Evolutionary conservation across 2,888 invertebrate species (phyloP).

Genomic region (Macroteleia sp.): DNA sequence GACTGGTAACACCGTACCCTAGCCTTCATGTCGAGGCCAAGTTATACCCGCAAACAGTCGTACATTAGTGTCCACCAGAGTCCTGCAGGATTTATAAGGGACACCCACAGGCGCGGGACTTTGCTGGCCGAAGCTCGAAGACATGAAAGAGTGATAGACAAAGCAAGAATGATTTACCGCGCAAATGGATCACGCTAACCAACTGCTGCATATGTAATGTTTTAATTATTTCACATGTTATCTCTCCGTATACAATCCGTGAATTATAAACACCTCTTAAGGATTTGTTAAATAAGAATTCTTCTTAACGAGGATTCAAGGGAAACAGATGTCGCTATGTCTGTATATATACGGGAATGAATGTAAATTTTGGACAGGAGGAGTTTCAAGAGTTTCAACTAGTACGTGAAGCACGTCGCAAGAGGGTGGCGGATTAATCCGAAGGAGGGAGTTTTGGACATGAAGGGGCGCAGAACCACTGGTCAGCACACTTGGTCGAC

Average conservation of each 20-base stretch:
- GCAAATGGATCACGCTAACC: slow-evolving; percentile 17
- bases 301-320: slow-evolving; percentile 77
- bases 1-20: slow-evolving; percentile 81
- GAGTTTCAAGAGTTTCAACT: slow-evolving; percentile 82
- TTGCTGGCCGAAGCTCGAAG: slow-evolving; percentile 38
- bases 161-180: slow-evolving; percentile 43
- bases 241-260: neutral
- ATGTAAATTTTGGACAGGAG: slow-evolving; percentile 72
- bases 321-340: slow-evolving; percentile 65
- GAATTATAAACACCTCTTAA: slow-evolving; percentile 8
- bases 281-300: slow-evolving; percentile 33
- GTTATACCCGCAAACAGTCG: slow-evolving; percentile 84
- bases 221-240: slow-evolving; percentile 36
- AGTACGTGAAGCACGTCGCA: slow-evolving; percentile 80
- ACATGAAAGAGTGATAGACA: slow-evolving; percentile 53
- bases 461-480: slow-evolving; percentile 78
- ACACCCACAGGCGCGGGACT: slow-evolving; percentile 75
- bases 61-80: slow-evolving; percentile 83
- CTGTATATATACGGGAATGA: slow-evolving; percentile 65
- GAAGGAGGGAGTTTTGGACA: slow-evolving; percentile 70
- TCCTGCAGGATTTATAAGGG: slow-evolving; percentile 83
- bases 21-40: slow-evolving; percentile 83
- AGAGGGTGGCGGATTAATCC: slow-evolving; percentile 69
- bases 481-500: slow-evolving; percentile 84
- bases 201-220: slow-evolving; percentile 22